Evolutionary conservation across 1,140 invertebrate genomes (phyloP).

Genomic region (Drosophila ficusphila): DNA sequence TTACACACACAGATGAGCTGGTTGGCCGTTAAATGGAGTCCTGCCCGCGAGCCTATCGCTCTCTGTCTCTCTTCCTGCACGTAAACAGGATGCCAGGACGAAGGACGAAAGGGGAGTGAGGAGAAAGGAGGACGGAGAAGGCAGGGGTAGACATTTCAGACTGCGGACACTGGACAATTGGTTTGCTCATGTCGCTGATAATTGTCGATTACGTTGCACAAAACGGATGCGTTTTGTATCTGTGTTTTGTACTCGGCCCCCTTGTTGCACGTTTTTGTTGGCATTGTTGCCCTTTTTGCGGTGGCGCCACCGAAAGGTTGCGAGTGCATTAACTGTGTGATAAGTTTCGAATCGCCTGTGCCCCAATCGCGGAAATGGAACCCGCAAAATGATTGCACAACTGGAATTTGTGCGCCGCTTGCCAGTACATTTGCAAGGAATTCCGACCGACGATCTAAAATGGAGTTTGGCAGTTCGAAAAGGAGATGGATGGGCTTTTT

Average conservation of each 20-base stretch:
- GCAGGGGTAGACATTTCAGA: background rate
- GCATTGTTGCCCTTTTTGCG: constrained; percentile 38
- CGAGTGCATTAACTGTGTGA: constrained; percentile 32
- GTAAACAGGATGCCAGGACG: constrained; percentile 4
- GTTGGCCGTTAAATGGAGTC: background rate
- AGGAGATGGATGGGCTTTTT: too few relatives aligned
- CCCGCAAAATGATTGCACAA: background rate
- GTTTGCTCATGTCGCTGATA: constrained; percentile 79
- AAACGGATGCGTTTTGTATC: constrained; percentile 61
- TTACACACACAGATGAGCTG: constrained; percentile 59
- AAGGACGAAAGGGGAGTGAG: background rate
- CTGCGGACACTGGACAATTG: constrained; percentile 58
- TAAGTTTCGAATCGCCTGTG: constrained; percentile 2
- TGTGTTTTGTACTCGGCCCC: background rate
- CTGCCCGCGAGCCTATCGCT: constrained; percentile 28
- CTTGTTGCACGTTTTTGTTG: background rate
- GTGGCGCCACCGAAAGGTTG: constrained; percentile 5
- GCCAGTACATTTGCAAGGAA: background rate
- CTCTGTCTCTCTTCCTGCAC: constrained; percentile 11
- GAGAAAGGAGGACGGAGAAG: background rate
- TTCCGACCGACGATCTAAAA: background rate
- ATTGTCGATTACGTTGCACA: constrained; percentile 71
- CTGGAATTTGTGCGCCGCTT: too few relatives aligned
- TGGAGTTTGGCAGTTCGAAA: background rate
- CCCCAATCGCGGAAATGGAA: background rate